These are phyloP conservation scores for Pandemis cinnamomeana DNA, from an alignment of 2,888 invertebrate species.

Conservation along the genomic window DNA sequence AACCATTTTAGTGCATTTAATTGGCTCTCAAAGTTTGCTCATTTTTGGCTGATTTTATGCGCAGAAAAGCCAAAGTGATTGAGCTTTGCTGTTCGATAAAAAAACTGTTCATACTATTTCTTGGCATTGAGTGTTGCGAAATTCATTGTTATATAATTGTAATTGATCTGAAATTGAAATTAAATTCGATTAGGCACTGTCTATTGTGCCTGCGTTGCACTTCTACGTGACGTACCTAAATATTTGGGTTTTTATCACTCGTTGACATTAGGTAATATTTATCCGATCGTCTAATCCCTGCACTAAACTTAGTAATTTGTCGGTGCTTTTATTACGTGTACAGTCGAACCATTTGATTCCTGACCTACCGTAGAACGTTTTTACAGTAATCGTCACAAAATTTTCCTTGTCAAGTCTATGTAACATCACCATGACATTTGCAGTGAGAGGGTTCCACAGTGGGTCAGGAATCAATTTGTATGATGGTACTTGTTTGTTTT, in stretches of 20 bases:
- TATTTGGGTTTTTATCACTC: too few species aligned
- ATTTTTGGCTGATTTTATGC: background rate
- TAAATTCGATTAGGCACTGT: background rate
- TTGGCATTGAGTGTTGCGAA: background rate
- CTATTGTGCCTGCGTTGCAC: background rate
- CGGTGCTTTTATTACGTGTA: too few species aligned
- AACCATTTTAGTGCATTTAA: constrained; percentile 23
- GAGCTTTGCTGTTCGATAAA: background rate
- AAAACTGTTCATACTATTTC: background rate
- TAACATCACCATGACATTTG: too few species aligned
- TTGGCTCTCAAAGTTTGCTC: background rate
- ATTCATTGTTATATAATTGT: background rate
- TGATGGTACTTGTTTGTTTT: too few species aligned
- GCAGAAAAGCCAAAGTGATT: background rate
- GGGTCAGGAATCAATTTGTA: too few species aligned
- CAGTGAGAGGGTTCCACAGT: too few species aligned
- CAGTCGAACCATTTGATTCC: too few species aligned
- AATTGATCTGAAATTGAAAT: background rate
- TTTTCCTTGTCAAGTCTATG: too few species aligned
- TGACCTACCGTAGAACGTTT: too few species aligned
- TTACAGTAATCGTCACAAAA: too few species aligned
- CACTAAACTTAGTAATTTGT: too few species aligned
- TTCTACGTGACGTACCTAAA: background rate
- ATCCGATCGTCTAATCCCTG: background rate
- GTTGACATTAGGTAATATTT: background rate